Percentiles rank a stretch among this genome's conserved stretches.
Conservation (phyloP, 2,113 vertebrate species). For the Platichthys flesus region DNA sequence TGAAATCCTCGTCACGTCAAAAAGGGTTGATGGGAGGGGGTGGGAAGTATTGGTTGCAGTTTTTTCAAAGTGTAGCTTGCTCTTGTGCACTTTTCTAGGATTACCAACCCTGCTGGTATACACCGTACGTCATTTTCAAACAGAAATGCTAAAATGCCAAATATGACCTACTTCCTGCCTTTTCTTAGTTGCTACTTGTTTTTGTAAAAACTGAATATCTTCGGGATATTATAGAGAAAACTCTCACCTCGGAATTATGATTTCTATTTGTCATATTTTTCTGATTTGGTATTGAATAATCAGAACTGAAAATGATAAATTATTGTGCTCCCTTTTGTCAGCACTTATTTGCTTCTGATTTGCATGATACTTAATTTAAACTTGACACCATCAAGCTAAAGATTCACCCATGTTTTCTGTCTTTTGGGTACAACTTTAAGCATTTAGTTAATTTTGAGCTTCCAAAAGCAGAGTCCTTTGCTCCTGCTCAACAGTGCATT, state of each 20-base stretch:
- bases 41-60: too few species aligned
- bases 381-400: constrained; percentile 1
- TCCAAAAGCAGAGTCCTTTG: constrained; percentile 22
- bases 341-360: not conserved
- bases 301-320: not conserved
- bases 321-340: not conserved
- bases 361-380: not conserved
- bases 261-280: too few species aligned
- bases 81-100: too few species aligned
- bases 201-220: not conserved
- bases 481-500: constrained; percentile 57
- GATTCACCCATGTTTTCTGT: constrained; percentile 7
- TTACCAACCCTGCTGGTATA: not conserved
- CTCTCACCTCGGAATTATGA: not conserved
- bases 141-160: too few species aligned
- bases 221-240: too few species aligned
- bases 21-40: too few species aligned
- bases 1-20: too few species aligned
- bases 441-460: constrained; percentile 40
- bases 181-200: not conserved
- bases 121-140: not conserved
- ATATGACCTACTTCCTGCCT: not conserved
- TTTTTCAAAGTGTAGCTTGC: too few species aligned
- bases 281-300: not conserved
- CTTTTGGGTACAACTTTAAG: not conserved